Conservation (phyloP, 2,888 invertebrate species). For the Pseudococcus longispinus region DNA sequence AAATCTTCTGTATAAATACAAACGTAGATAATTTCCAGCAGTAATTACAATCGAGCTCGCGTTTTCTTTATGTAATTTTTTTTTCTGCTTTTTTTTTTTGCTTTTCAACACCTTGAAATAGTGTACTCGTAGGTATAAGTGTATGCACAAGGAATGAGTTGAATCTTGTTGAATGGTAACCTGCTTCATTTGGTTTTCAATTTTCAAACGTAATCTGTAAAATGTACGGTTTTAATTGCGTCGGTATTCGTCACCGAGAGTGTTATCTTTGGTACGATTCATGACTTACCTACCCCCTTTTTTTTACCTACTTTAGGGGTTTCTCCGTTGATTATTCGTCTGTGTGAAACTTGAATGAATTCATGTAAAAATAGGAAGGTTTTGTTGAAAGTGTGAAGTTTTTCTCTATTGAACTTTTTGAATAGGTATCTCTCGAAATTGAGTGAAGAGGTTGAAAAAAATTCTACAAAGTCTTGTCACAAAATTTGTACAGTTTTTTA, state of each 20-base stretch:
- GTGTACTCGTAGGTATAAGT: neutral
- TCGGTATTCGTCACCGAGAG: neutral
- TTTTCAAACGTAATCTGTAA: neutral
- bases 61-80: neutral
- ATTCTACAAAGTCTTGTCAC: too few species aligned
- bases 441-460: too few species aligned
- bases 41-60: neutral
- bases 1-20: constrained; percentile 15
- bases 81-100: neutral
- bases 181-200: neutral
- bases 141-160: neutral
- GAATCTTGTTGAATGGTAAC: neutral
- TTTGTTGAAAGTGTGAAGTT: too few species aligned
- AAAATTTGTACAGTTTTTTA: too few species aligned
- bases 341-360: too few species aligned
- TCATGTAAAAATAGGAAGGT: too few species aligned
- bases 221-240: neutral
- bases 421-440: too few species aligned
- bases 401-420: too few species aligned
- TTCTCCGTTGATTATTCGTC: too few species aligned
- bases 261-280: neutral
- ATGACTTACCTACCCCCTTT: neutral
- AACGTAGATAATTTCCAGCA: neutral
- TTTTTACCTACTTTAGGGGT: too few species aligned
- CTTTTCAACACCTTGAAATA: neutral